Conservation (phyloP, 2,113 vertebrate genomes). For the Salvelinus namaycush region DNA sequence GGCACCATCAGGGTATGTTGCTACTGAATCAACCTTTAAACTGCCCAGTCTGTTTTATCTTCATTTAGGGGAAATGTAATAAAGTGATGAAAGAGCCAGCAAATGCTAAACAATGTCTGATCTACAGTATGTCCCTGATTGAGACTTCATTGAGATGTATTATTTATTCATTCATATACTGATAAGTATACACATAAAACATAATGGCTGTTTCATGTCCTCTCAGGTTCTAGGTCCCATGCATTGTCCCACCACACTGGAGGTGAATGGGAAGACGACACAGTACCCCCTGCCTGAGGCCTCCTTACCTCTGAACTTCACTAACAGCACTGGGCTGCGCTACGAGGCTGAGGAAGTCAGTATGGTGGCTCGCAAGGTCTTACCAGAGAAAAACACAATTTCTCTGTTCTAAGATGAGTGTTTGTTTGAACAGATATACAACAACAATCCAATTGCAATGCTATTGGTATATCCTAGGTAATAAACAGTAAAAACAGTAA, state of each 20-base stretch:
- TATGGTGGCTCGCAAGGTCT: constrained; percentile 33
- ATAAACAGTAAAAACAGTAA: not conserved
- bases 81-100: not conserved
- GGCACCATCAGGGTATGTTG: constrained; percentile 71
- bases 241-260: constrained; percentile 69
- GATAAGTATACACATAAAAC: not conserved
- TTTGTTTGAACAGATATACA: not conserved
- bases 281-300: constrained; percentile 66
- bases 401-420: constrained; percentile 28
- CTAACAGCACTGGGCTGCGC: constrained; percentile 59
- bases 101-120: constrained; percentile 7
- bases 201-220: not conserved
- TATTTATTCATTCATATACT: not conserved
- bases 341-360: constrained; percentile 77
- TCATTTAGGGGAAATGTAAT: not conserved
- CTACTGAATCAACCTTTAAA: not conserved
- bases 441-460: not conserved
- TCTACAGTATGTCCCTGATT: constrained; percentile 18
- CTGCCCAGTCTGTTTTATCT: not conserved
- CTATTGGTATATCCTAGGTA: not conserved
- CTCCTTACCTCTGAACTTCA: constrained; percentile 64
- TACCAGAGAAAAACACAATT: constrained; percentile 17
- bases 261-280: constrained; percentile 52
- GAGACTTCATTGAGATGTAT: constrained; percentile 31
- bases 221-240: constrained; percentile 62